These are phyloP conservation scores for Drosophila kikkawai DNA, from an alignment of 1,140 invertebrate species.

Conservation along the genomic window DNA sequence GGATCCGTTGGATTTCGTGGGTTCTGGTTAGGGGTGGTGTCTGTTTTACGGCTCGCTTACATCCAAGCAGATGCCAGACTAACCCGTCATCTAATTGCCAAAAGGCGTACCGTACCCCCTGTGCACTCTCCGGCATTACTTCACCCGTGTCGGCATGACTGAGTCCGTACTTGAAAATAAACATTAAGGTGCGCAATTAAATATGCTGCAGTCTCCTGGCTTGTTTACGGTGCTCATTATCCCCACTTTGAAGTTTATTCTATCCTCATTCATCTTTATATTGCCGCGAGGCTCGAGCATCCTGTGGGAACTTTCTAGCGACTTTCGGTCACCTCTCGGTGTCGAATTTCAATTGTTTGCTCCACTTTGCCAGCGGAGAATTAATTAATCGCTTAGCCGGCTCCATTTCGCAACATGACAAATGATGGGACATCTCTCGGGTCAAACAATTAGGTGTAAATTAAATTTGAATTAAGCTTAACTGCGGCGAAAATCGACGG, in stretches of 20 bases:
- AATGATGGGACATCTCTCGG: slow-evolving; percentile 35
- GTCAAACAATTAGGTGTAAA: slow-evolving; percentile 65
- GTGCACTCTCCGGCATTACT: slow-evolving; percentile 12
- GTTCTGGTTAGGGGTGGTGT: slow-evolving; percentile 41
- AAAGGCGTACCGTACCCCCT: slow-evolving; percentile 62
- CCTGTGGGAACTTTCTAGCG: slow-evolving; percentile 13
- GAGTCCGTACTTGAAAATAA: slow-evolving; percentile 79
- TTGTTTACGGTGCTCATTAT: slow-evolving; percentile 19
- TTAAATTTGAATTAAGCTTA: slow-evolving; percentile 65
- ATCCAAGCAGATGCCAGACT: slow-evolving; percentile 71
- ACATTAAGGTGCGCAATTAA: slow-evolving; percentile 65
- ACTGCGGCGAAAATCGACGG: slow-evolving; percentile 45
- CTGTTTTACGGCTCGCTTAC: slow-evolving; percentile 68
- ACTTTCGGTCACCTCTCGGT: slow-evolving; percentile 52
- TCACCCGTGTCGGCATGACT: slow-evolving; percentile 36
- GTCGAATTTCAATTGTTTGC: slow-evolving; percentile 49
- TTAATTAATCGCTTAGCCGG: slow-evolving; percentile 40
- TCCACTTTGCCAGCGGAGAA: slow-evolving; percentile 22
- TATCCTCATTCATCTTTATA: slow-evolving; percentile 33
- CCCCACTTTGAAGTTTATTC: slow-evolving; percentile 39
- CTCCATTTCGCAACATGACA: slow-evolving; percentile 43
- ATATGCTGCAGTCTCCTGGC: slow-evolving; percentile 29
- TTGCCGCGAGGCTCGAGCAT: slow-evolving; percentile 8
- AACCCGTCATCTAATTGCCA: slow-evolving; percentile 77
- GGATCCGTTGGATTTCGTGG: slow-evolving; percentile 3